Evolutionary conservation across 2,888 invertebrate genomes (phyloP).

Genomic region (Machimus atricapillus): DNA sequence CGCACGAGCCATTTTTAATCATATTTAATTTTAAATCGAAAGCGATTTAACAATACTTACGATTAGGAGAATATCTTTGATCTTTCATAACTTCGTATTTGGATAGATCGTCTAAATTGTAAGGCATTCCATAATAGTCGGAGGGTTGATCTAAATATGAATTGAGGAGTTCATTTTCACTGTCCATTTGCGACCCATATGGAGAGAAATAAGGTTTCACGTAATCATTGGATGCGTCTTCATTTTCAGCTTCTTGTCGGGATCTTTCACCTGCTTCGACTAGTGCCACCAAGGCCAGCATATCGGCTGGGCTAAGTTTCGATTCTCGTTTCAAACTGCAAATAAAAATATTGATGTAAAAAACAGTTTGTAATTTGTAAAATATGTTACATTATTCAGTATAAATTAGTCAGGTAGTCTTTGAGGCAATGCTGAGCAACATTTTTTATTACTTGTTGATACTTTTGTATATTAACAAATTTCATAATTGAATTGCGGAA

Average conservation of each 20-base stretch:
- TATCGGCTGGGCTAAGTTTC: slow-evolving; percentile 61
- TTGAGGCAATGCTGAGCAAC: too few relatives aligned
- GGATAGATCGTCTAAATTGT: slow-evolving; percentile 56
- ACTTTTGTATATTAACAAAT: too few relatives aligned
- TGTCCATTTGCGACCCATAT: slow-evolving; percentile 45
- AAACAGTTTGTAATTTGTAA: neutral
- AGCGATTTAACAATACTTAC: slow-evolving; percentile 52
- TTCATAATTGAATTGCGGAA: too few relatives aligned
- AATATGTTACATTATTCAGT: too few relatives aligned
- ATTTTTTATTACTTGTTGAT: too few relatives aligned
- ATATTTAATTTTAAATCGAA: neutral
- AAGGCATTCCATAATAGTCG: slow-evolving; percentile 57
- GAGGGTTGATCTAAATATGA: slow-evolving; percentile 57
- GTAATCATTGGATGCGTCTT: slow-evolving; percentile 38
- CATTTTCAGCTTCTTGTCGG: slow-evolving; percentile 53
- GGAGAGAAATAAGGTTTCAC: slow-evolving; percentile 21
- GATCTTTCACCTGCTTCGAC: slow-evolving; percentile 61
- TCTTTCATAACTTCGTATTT: slow-evolving; percentile 58
- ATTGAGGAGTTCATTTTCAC: slow-evolving; percentile 50
- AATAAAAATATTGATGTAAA: neutral
- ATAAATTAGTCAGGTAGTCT: too few relatives aligned
- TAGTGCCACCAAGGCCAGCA: slow-evolving; percentile 60
- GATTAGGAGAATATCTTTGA: slow-evolving; percentile 54
- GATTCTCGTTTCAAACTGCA: slow-evolving; percentile 59
- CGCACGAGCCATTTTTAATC: neutral